These are phyloP conservation scores for Dasypus novemcinctus DNA, from an alignment of 2,113 vertebrate genomes.

Conservation along the genomic window DNA sequence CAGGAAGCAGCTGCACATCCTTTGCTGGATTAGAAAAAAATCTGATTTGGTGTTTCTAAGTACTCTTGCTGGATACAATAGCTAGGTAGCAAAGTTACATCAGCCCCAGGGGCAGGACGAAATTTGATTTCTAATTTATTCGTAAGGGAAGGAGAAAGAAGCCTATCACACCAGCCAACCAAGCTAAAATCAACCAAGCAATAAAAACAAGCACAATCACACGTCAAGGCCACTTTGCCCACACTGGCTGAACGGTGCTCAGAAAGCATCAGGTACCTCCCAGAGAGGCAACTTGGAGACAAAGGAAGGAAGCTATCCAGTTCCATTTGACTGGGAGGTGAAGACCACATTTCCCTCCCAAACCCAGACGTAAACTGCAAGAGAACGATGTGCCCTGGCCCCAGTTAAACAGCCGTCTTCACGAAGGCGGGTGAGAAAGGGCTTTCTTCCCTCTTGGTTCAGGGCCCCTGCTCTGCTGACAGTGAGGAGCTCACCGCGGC, in stretches of 20 bases:
- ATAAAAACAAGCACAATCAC: background rate
- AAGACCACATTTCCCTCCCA: fast-evolving
- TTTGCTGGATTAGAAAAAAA: no score
- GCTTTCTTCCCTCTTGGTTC: fast-evolving
- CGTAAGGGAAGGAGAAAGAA: background rate
- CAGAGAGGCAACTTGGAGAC: background rate
- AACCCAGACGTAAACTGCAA: background rate
- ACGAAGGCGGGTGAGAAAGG: background rate
- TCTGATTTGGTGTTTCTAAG: fast-evolving
- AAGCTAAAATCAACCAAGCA: background rate
- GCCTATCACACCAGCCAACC: background rate
- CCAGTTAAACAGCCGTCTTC: background rate
- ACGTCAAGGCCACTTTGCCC: background rate
- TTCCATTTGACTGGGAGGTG: background rate
- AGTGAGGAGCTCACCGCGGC: fast-evolving
- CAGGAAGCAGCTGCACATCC: fast-evolving
- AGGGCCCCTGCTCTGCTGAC: fast-evolving
- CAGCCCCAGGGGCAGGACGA: background rate
- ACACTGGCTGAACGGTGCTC: background rate
- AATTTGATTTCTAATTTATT: background rate
- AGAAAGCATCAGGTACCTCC: background rate
- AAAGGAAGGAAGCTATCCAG: fast-evolving
- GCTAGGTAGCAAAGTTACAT: background rate
- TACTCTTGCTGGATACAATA: fast-evolving
- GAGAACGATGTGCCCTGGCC: background rate